These are phyloP conservation scores for Barypeithes pellucidus DNA, from an alignment of 2,888 invertebrate genomes.

Conservation along the genomic window DNA sequence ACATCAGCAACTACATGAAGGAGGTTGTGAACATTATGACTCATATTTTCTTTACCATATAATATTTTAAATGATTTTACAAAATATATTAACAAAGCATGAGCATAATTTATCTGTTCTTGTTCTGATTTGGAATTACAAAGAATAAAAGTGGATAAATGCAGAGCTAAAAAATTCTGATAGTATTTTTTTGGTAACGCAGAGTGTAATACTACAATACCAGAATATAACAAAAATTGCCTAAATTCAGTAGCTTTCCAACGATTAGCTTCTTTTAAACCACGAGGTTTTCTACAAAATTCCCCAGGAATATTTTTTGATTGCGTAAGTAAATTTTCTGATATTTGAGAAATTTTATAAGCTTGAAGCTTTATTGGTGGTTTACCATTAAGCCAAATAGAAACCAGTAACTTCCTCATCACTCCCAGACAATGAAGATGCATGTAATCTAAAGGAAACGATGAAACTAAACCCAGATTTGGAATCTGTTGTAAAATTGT, in stretches of 20 bases:
- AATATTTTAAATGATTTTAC: constrained; percentile 51
- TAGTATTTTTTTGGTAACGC: constrained; percentile 38
- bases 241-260: constrained; percentile 55
- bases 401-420: constrained; percentile 45
- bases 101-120: constrained; percentile 38
- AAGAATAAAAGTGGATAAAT: constrained; percentile 42
- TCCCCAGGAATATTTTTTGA: constrained; percentile 27
- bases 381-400: constrained; percentile 37
- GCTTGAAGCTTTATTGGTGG: constrained; percentile 18
- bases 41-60: constrained; percentile 53
- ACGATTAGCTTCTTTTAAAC: constrained; percentile 38
- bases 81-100: constrained; percentile 49
- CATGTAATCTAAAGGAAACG: constrained; percentile 56
- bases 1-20: constrained; percentile 53
- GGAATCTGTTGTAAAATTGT: constrained; percentile 54
- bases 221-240: constrained; percentile 52
- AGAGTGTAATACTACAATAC: constrained; percentile 48
- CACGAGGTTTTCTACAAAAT: constrained; percentile 46
- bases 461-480: constrained; percentile 56
- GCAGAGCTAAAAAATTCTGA: constrained; percentile 46
- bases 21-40: constrained; percentile 57
- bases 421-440: constrained; percentile 53
- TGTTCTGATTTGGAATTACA: constrained; percentile 12
- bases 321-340: constrained; percentile 9
- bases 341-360: constrained; percentile 20